phyloP scores from a whole-genome alignment of 1,140 invertebrate genomes.

The Bombus confusus region DNA sequence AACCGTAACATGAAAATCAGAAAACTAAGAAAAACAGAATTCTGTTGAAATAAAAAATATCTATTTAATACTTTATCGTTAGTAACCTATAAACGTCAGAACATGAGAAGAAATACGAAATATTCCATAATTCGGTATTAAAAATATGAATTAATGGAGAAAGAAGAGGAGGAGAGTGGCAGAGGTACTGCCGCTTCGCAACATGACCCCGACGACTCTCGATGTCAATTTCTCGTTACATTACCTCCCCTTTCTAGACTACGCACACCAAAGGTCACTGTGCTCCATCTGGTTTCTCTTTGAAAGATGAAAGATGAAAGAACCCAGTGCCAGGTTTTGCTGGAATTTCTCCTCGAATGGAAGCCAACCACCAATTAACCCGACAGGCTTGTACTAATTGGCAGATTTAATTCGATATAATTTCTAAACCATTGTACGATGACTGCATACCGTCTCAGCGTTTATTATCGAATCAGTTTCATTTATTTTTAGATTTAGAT shows the following conservation, averaged over 20 bases:
- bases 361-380: neutral
- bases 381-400: neutral
- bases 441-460: too few species aligned
- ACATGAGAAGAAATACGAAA: too few species aligned
- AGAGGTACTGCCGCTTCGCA: slow-evolving; percentile 67
- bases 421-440: neutral
- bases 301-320: slow-evolving; percentile 11
- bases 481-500: neutral
- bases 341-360: slow-evolving; percentile 1
- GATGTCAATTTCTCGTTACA: slow-evolving; percentile 77
- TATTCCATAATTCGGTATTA: too few species aligned
- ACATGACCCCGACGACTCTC: slow-evolving; percentile 70
- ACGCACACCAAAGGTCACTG: slow-evolving; percentile 53
- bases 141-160: too few species aligned
- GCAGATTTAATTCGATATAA: neutral
- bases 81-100: too few species aligned
- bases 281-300: neutral
- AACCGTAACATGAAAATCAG: too few species aligned
- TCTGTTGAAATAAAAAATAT: too few species aligned
- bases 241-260: slow-evolving; percentile 63
- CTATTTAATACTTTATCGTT: too few species aligned
- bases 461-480: neutral
- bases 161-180: slow-evolving; percentile 21
- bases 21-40: too few species aligned
- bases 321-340: neutral